Evolutionary conservation across 1,140 invertebrate species (phyloP).

Genomic region (Tetramorium simillimum): DNA sequence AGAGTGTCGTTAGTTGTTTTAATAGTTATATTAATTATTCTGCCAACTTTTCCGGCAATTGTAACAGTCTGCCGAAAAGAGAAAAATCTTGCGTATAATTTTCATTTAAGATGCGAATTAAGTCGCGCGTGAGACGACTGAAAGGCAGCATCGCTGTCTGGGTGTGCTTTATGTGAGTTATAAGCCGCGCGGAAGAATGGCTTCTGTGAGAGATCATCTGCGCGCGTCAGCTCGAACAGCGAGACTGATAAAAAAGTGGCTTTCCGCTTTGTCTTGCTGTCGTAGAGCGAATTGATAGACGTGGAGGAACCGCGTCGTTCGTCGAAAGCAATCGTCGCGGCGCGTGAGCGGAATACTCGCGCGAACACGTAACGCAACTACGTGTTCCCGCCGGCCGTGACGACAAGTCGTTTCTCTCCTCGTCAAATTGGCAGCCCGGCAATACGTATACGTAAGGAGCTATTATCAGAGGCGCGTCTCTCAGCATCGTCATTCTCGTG

Average conservation of each 20-base stretch:
- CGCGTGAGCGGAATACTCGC: conserved; percentile 64
- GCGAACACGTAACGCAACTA: conserved; percentile 54
- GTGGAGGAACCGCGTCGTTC: conserved; percentile 56
- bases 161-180: not conserved
- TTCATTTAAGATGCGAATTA: not conserved
- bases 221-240: conserved; percentile 34
- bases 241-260: conserved; percentile 48
- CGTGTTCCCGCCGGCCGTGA: conserved; percentile 44
- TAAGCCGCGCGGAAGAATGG: not conserved
- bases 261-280: conserved; percentile 51
- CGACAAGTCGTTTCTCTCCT: conserved; percentile 59
- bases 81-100: not conserved
- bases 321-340: conserved; percentile 64
- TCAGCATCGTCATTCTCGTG: conserved; percentile 51
- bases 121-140: not conserved
- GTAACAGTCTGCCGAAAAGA: not conserved
- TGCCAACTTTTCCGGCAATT: not conserved
- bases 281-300: conserved; percentile 46
- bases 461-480: conserved; percentile 44
- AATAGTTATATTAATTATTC: not conserved
- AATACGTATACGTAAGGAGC: conserved; percentile 53
- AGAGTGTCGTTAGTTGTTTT: not conserved
- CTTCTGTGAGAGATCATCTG: conserved; percentile 22
- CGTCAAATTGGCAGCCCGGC: conserved; percentile 69
- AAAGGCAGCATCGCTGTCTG: not conserved